Conservation (phyloP, 2,888 invertebrate species). For the Clitarchus hookeri region DNA sequence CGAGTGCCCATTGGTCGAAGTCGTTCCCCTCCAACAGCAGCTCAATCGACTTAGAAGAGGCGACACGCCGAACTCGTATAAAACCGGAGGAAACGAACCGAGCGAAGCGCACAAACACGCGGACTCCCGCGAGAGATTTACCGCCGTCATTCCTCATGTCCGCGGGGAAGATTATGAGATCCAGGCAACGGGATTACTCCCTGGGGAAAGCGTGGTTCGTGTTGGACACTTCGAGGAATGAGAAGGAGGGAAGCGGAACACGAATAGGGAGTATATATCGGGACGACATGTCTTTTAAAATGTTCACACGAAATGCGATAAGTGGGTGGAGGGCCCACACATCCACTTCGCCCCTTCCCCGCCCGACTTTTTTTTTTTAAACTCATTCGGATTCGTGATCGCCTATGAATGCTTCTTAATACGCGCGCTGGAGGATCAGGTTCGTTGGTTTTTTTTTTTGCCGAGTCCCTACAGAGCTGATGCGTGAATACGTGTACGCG, state of each 20-base stretch:
- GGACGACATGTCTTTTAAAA: not conserved
- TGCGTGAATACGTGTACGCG: not conserved
- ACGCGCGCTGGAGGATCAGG: not conserved
- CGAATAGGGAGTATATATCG: not conserved
- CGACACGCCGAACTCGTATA: not conserved
- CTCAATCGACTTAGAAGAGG: not conserved
- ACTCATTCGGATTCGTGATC: not conserved
- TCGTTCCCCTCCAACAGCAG: not conserved
- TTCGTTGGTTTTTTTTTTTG: not conserved
- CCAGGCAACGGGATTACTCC: not conserved
- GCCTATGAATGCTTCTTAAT: conserved; percentile 2
- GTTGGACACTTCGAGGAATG: not conserved
- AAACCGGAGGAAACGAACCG: not conserved
- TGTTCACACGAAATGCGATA: conserved; percentile 14
- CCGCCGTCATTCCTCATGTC: not conserved
- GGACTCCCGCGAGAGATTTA: not conserved
- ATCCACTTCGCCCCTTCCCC: not conserved
- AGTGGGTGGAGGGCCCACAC: not conserved
- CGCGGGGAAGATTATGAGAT: not conserved
- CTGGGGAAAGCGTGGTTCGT: not conserved
- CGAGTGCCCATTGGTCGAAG: not conserved
- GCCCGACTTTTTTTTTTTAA: not conserved
- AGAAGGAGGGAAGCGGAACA: too few relatives aligned
- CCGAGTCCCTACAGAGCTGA: not conserved
- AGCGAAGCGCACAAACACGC: not conserved